These are phyloP conservation scores for Varecia variegata DNA, from an alignment of 2,797 vertebrate species.

Conservation along the genomic window DNA sequence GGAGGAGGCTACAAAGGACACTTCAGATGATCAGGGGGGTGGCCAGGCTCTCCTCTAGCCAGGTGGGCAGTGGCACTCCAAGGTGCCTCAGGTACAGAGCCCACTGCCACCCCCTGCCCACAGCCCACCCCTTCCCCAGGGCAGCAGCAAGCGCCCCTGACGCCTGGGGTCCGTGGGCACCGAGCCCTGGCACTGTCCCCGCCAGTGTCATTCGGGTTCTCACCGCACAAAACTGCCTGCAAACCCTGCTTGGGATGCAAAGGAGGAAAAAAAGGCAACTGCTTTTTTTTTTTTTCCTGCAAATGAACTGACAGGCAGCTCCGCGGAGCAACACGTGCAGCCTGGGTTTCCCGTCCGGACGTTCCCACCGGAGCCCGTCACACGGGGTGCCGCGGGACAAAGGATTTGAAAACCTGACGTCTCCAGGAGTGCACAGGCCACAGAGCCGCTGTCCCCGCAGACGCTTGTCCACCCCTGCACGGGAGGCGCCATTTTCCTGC, in stretches of 20 bases:
- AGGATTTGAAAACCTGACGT: slow-evolving; percentile 37
- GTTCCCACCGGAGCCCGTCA: background rate
- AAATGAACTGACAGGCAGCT: slow-evolving; percentile 54
- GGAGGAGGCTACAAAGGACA: background rate
- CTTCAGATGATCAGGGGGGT: background rate
- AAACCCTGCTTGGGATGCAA: too few relatives aligned
- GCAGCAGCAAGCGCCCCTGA: too few relatives aligned
- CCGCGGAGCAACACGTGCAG: slow-evolving; percentile 18
- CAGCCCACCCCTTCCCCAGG: background rate
- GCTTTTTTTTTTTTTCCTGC: slow-evolving; percentile 45
- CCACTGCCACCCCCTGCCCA: too few relatives aligned
- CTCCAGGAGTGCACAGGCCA: background rate
- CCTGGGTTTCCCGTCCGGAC: slow-evolving; percentile 47
- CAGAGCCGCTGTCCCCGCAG: too few relatives aligned
- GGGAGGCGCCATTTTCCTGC: slow-evolving; percentile 56
- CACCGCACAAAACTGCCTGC: background rate
- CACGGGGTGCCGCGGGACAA: background rate
- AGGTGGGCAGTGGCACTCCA: background rate
- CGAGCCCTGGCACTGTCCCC: too few relatives aligned
- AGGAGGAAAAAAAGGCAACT: background rate
- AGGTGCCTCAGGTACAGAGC: background rate
- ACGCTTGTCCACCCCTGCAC: slow-evolving; percentile 41
- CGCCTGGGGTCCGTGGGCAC: too few relatives aligned
- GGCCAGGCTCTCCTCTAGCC: background rate
- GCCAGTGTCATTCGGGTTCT: too few relatives aligned